These are phyloP conservation scores for Eilema caniola DNA, from an alignment of 2,888 invertebrate species.

Conservation along the genomic window DNA sequence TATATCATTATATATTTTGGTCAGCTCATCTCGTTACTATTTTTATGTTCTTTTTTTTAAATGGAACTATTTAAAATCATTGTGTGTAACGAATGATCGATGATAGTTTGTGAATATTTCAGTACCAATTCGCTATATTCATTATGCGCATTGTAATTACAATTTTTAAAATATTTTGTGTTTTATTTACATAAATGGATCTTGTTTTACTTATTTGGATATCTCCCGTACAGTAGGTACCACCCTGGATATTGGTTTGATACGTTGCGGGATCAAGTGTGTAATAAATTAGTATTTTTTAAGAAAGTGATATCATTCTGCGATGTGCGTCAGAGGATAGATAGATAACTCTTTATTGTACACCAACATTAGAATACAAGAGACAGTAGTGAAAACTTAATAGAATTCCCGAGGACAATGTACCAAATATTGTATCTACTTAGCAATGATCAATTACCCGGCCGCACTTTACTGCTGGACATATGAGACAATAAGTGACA, in stretches of 20 bases:
- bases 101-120: constrained; percentile 55
- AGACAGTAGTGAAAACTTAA: too few relatives aligned
- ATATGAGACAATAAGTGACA: too few relatives aligned
- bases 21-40: constrained; percentile 59
- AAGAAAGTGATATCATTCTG: too few relatives aligned
- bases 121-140: constrained; percentile 63
- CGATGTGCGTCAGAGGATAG: too few relatives aligned
- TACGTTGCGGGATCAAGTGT: too few relatives aligned
- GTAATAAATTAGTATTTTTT: too few relatives aligned
- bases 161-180: constrained; percentile 38
- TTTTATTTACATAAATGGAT: constrained; percentile 27
- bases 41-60: constrained; percentile 52
- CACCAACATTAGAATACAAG: too few relatives aligned
- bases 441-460: too few relatives aligned
- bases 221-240: background rate
- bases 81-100: constrained; percentile 43
- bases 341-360: too few relatives aligned
- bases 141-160: constrained; percentile 67
- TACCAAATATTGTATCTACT: too few relatives aligned
- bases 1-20: constrained; percentile 65
- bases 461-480: too few relatives aligned
- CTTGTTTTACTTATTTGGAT: background rate
- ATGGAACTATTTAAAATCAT: constrained; percentile 44
- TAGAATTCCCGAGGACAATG: too few relatives aligned
- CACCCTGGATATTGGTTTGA: background rate